These are phyloP conservation scores for Leptopilina myrica DNA, from an alignment of 2,888 invertebrate genomes.

Conservation along the genomic window DNA sequence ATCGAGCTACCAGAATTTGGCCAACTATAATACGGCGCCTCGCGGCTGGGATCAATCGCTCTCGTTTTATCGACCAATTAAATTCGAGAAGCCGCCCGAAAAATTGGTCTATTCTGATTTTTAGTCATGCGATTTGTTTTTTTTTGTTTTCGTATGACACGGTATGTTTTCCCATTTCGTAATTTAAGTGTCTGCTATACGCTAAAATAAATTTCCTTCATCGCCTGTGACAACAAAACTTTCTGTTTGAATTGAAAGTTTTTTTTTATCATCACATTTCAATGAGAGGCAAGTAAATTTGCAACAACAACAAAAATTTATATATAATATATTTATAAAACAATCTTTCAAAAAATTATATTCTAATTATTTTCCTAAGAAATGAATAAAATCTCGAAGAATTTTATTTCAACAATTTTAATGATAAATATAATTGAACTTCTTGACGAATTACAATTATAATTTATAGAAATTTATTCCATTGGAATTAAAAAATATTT, in stretches of 20 bases:
- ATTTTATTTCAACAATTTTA: no score
- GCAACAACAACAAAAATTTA: no score
- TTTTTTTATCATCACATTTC: background rate
- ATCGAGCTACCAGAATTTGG: constrained; percentile 74
- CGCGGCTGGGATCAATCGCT: constrained; percentile 87
- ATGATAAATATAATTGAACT: no score
- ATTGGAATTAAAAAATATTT: no score
- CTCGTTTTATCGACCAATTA: constrained; percentile 85
- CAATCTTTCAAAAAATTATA: no score
- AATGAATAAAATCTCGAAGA: no score
- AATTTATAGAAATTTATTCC: no score
- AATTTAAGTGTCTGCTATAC: constrained; percentile 20
- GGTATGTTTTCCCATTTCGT: constrained; percentile 31
- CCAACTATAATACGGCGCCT: constrained; percentile 90
- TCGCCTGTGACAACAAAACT: constrained; percentile 9
- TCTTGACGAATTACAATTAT: no score
- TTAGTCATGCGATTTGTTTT: constrained; percentile 54
- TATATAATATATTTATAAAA: no score
- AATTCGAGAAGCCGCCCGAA: constrained; percentile 80
- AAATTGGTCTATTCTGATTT: constrained; percentile 73
- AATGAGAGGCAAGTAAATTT: background rate
- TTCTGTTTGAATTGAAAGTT: background rate
- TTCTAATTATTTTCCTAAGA: no score
- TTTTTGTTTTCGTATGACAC: constrained; percentile 31
- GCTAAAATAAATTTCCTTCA: constrained; percentile 30